These are phyloP conservation scores for Sympetrum striolatum DNA, from an alignment of 2,888 invertebrate genomes.

Conservation along the genomic window DNA sequence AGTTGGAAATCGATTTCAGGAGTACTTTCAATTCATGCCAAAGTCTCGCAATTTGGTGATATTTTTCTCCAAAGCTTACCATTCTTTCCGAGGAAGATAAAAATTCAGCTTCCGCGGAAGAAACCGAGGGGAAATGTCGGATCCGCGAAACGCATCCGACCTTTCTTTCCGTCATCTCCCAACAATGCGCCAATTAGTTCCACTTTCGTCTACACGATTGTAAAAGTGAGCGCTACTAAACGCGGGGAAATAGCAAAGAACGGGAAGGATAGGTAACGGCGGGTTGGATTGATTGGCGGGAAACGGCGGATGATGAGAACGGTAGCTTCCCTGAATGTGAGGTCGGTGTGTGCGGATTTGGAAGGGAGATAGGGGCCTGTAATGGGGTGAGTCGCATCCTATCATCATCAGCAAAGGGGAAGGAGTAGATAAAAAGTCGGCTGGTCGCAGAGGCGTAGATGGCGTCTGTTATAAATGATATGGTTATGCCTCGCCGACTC, in stretches of 20 bases:
- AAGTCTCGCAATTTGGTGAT: too few relatives aligned
- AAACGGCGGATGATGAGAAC: conserved; percentile 18
- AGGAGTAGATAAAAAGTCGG: neutral
- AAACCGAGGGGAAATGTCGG: too few relatives aligned
- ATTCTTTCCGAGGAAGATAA: too few relatives aligned
- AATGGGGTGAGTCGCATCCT: conserved; percentile 1
- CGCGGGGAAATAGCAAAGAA: neutral
- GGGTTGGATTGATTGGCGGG: conserved; percentile 13
- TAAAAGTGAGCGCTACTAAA: neutral
- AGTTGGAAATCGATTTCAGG: too few relatives aligned
- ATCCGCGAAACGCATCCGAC: too few relatives aligned
- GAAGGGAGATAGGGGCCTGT: neutral
- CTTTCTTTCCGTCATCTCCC: neutral
- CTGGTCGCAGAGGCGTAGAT: neutral
- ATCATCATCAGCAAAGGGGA: neutral
- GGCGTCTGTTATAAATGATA: conserved; percentile 39
- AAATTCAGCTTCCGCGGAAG: too few relatives aligned
- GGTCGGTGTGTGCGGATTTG: neutral
- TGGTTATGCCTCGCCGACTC: conserved; percentile 38
- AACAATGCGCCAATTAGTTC: neutral
- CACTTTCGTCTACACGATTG: neutral
- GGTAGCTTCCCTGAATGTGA: neutral
- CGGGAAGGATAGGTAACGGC: neutral
- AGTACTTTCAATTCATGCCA: too few relatives aligned
- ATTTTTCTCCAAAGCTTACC: too few relatives aligned